A percentile compares a stretch with the other conserved stretches of the same genome.
Evolutionary conservation across 2,113 vertebrate species (phyloP).

Genomic region (Myanophis thanlyinensis): DNA sequence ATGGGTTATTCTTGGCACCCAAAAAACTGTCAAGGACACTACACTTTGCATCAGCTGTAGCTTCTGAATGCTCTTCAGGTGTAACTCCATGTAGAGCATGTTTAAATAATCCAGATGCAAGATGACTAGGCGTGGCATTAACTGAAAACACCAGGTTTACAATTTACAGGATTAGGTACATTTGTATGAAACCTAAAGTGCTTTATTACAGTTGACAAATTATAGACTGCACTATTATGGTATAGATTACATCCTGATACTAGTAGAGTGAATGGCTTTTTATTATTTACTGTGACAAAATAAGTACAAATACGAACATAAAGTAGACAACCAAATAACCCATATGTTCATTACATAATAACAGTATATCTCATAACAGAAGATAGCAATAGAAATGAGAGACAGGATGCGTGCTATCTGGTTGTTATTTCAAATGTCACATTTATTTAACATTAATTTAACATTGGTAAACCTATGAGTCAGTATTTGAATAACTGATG

Average conservation of each 20-base stretch:
- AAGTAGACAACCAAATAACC: neutral
- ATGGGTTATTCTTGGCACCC: neutral
- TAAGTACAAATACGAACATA: neutral
- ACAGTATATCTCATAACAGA: neutral
- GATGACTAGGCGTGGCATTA: neutral
- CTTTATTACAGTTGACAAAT: neutral
- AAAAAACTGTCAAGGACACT: neutral
- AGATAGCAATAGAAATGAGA: neutral
- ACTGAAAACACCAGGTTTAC: neutral
- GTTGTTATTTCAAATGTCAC: neutral
- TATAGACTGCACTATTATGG: neutral
- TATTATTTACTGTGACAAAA: neutral
- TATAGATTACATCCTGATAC: neutral
- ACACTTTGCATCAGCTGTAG: neutral
- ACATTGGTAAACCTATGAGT: neutral
- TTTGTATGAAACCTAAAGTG: neutral
- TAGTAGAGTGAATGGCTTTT: neutral
- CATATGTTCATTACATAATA: neutral
- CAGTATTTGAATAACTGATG: neutral
- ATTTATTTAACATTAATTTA: neutral
- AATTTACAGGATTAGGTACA: neutral
- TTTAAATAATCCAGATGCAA: neutral
- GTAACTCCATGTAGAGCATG: neutral
- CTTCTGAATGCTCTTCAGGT: neutral
- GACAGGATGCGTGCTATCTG: neutral